Conservation (phyloP, 2,797 vertebrate species). For the Picus viridis region DNA sequence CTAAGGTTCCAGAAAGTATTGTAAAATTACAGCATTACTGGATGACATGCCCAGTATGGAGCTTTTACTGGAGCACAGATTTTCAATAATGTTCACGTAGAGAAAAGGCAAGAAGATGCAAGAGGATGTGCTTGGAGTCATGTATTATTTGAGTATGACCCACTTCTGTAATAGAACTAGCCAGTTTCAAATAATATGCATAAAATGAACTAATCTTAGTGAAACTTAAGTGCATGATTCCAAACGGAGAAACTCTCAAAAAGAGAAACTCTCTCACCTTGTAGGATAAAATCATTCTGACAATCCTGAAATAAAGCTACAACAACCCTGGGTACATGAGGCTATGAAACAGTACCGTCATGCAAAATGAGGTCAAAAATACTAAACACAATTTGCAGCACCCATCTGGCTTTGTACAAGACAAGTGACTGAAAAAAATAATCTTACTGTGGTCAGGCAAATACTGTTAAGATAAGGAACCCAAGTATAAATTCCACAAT, state of each 20-base stretch:
- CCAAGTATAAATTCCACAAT: neutral
- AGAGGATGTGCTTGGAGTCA: constrained; percentile 33
- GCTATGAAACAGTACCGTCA: neutral
- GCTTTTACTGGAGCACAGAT: neutral
- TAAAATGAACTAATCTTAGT: neutral
- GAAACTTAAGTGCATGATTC: neutral
- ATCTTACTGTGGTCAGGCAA: neutral
- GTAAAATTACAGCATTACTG: neutral
- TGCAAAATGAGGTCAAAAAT: constrained; percentile 19
- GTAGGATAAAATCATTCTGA: neutral
- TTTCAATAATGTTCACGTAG: constrained; percentile 18
- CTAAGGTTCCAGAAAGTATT: neutral
- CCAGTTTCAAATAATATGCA: neutral
- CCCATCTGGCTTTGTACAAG: neutral
- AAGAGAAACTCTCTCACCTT: neutral
- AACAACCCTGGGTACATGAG: neutral
- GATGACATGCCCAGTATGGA: neutral
- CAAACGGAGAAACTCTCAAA: neutral
- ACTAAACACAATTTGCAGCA: neutral
- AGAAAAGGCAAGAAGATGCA: constrained; percentile 22
- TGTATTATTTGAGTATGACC: constrained; percentile 44
- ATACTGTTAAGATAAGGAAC: neutral
- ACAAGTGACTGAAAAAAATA: neutral
- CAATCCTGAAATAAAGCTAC: neutral
- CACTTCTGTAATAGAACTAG: constrained; percentile 38